Base-by-base conservation (phyloP, 2,797 vertebrate species). In the Poecilia gillii region DNA sequence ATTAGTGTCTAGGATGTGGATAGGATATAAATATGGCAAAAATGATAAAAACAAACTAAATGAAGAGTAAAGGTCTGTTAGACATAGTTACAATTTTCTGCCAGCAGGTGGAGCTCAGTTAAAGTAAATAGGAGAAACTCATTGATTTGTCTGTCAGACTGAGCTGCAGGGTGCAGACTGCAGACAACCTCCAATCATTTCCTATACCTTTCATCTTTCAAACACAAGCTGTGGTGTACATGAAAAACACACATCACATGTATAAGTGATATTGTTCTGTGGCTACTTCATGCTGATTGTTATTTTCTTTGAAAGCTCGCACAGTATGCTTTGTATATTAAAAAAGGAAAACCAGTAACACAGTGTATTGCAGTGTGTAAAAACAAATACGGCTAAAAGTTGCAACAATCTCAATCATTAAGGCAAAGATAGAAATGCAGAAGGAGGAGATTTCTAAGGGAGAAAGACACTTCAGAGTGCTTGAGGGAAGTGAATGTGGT, bases 31-130 rank as follows among this genome's bases (percentile, higher is more conserved):
- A 33, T 11, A 72, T 55, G 23, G 9, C 18, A 14, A 16, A 74
- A 14, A 74, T 31, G 1, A 23, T 39, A 20, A 33, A 66, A 36
- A 11, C 59, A 73, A 66, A 80, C 18, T 45, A 62, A 7, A 82
- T 84, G 28, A 20, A 31, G n/a, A 68, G 13, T 45, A 23, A 36
- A 75, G 53, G 81, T 74, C 85, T 89, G 82, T 13, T 47, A 28
- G 0, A 1, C 84, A 82, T 36, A 86, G 84, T 82, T 78, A 28
- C 78, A 72, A 0, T 1, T 47, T 23, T 43, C 51, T 36, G 23
- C 86, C 92, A 89, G 82, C 87, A 91, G 92, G 82, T 39, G 88
- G 92, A 2, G 87, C 88, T 83, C 72, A 68, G 4, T 62, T 9
- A 76, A 77, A 78, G 73, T 46, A 12, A 72, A 82, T 53, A 6